A percentile compares a stretch with the other conserved stretches of the same genome.
phyloP scores from a whole-genome alignment of 2,797 vertebrate genomes.

The Lacerta agilis region DNA sequence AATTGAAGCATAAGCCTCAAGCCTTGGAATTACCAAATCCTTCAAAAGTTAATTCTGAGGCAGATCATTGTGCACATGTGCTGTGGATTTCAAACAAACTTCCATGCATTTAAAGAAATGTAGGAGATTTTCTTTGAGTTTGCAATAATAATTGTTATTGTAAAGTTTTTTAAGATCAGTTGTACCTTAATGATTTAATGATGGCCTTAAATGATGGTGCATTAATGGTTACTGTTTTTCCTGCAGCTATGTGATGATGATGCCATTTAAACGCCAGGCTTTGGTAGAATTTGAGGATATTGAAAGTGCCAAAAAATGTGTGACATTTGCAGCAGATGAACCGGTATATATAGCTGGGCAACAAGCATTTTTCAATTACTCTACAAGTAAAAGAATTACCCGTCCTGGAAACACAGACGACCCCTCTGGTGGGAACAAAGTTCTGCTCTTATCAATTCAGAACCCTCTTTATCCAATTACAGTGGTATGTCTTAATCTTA shows the following conservation, averaged over 20 bases:
- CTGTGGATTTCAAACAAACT: not conserved
- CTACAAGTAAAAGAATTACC: slow-evolving; percentile 96
- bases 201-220: not conserved
- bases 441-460: slow-evolving; percentile 96
- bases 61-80: not conserved
- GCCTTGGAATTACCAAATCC: not conserved
- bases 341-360: slow-evolving; percentile 94
- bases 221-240: not conserved
- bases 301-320: slow-evolving; percentile 92
- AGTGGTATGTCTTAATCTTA: slow-evolving; percentile 82
- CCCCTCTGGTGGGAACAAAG: slow-evolving; percentile 96
- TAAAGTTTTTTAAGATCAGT: not conserved
- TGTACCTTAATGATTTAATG: not conserved
- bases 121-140: not conserved
- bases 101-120: too few relatives aligned
- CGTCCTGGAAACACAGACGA: slow-evolving; percentile 94
- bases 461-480: slow-evolving; percentile 98
- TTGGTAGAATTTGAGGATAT: slow-evolving; percentile 94
- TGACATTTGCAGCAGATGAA: slow-evolving; percentile 89
- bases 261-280: slow-evolving; percentile 97
- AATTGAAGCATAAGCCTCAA: not conserved
- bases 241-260: slow-evolving; percentile 98
- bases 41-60: not conserved
- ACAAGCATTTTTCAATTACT: slow-evolving; percentile 97
- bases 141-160: not conserved